Evolutionary conservation across 2,888 invertebrate species (phyloP), one percentile per base, ranked within the genome.

Genomic region (Arge pagana): DNA sequence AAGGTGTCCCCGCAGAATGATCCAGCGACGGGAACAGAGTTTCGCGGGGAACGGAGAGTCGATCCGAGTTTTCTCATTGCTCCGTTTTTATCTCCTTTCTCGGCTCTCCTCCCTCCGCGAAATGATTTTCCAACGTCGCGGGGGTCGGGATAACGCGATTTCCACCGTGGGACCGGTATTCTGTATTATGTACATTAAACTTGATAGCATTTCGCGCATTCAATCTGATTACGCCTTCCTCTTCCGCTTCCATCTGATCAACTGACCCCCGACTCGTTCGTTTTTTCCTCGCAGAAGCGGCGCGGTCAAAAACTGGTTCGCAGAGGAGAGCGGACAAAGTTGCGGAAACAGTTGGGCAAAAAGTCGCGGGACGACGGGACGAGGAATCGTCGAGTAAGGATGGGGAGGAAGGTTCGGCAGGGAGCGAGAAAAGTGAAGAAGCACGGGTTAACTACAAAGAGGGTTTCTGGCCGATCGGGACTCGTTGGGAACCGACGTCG

Each of bases 391-490:
- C n/a, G n/a, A n/a, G n/a, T n/a, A n/a, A n/a, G n/a, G n/a, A n/a
- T n/a, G n/a, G n/a, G n/a, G n/a, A n/a, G n/a, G n/a, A n/a, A n/a
- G n/a, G n/a, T n/a, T n/a, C n/a, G 8, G 5, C 31, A 23, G 33
- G 3, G 43, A 15, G n/a, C n/a, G n/a, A n/a, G 33, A 35, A 21
- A 31, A 4, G 13, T 15, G 16, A 33, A 21, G 21, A 18, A 33
- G 30, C 26, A 37, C n/a, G 41, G 48, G 39, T 11, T 37, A 52
- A 48, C 41, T 56, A 52, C 19, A 50, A 43, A 53, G 49, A 57
- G 56, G 58, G 58, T 45, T 57, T 50, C 16, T 63, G 70, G 65
- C 66, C 68, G 18, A 53, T 68, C 19, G 67, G 65, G 52, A 48
- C 48, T 16, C 62, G 61, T 1, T 68, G 67, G 65, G 26, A 54